Evolutionary conservation across 2,888 invertebrate genomes (phyloP).

Genomic region (Meteorus cinctellus): DNA sequence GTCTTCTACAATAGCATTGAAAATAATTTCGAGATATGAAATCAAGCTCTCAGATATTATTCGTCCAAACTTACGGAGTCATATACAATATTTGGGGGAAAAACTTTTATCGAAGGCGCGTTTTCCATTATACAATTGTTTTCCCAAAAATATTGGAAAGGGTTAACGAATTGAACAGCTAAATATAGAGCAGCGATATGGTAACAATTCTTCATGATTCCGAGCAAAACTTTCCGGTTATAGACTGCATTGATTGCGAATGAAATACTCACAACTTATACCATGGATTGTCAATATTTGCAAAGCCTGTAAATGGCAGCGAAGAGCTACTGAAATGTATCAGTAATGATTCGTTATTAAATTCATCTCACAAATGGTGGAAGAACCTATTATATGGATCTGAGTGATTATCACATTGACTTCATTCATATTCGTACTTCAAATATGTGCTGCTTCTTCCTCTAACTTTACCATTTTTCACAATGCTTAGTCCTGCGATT

Average conservation of each 20-base stretch:
- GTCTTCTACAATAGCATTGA: neutral
- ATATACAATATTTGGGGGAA: neutral
- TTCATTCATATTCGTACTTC: neutral
- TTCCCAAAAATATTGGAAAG: neutral
- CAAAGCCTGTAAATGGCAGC: constrained; percentile 42
- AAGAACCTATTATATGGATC: neutral
- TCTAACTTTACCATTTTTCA: neutral
- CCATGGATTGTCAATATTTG: constrained; percentile 48
- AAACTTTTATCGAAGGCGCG: constrained; percentile 25
- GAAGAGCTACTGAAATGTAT: constrained; percentile 15
- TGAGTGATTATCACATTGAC: neutral
- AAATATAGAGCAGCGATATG: neutral
- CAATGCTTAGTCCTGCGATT: neutral
- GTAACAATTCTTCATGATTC: neutral
- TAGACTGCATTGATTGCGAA: constrained; percentile 11
- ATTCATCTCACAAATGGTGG: too few species aligned
- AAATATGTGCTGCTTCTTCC: neutral
- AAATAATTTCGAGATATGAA: neutral
- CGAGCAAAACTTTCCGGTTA: neutral
- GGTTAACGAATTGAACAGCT: neutral
- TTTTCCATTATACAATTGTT: neutral
- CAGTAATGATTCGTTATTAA: neutral
- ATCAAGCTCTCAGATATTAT: neutral
- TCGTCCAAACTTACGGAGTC: neutral
- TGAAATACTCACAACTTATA: constrained; percentile 42